Base-by-base conservation (phyloP, 1,140 invertebrate genomes). In the Cepaea nemoralis region DNA sequence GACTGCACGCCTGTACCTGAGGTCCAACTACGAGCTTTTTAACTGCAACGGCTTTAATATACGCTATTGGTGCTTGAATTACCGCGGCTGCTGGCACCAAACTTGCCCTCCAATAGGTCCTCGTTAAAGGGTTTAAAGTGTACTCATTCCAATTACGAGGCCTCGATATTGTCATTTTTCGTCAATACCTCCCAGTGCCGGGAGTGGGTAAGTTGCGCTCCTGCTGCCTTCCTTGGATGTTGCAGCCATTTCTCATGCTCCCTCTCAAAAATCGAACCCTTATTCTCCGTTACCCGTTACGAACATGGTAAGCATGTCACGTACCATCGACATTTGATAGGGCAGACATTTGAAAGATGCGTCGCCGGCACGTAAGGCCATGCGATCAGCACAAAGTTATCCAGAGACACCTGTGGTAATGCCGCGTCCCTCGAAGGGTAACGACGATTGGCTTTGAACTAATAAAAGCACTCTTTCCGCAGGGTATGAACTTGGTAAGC, bases 241-340 rank as follows among this genome's bases (percentile, higher is more conserved):
- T 81, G 83, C 96, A 96, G 95, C 95, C 94, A 94, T 96, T 95
- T 96, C 94, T 95, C 94, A 95, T 94, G 94, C 94, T 95, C 94
- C n/a, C n/a, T n/a, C n/a, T n/a, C n/a, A n/a, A n/a, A n/a, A n/a
- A n/a, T n/a, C n/a, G n/a, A n/a, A n/a, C n/a, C n/a, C n/a, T n/a
- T n/a, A n/a, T n/a, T n/a, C n/a, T n/a, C n/a, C n/a, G n/a, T n/a
- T n/a, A n/a, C n/a, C n/a, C n/a, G n/a, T n/a, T n/a, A n/a, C n/a
- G n/a, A n/a, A n/a, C n/a, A n/a, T n/a, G n/a, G n/a, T n/a, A n/a
- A n/a, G n/a, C n/a, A n/a, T n/a, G n/a, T n/a, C n/a, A n/a, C n/a
- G n/a, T n/a, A n/a, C n/a, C n/a, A n/a, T n/a, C n/a, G n/a, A n/a
- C n/a, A n/a, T n/a, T n/a, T n/a, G n/a, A n/a, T n/a, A n/a, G n/a